Conservation (phyloP, 2,888 invertebrate genomes). For the Chloromyia formosa region DNA sequence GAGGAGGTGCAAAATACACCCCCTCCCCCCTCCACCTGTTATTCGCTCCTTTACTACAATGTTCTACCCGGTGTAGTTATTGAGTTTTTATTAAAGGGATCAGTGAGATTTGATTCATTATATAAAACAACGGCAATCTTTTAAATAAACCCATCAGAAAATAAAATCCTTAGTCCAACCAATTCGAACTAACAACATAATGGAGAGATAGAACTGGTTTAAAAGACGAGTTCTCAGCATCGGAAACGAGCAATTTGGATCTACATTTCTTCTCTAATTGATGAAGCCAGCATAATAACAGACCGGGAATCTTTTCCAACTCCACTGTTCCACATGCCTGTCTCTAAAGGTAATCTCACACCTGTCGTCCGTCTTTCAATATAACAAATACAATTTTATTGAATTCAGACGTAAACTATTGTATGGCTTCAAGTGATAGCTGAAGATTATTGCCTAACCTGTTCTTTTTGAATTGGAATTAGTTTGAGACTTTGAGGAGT, state of each 20-base stretch:
- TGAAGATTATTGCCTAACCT: neutral
- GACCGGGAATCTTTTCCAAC: neutral
- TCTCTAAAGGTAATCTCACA: no score
- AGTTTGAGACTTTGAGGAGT: neutral
- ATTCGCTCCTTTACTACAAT: no score
- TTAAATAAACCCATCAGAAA: no score
- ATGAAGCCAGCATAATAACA: conserved; percentile 32
- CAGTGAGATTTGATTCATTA: no score
- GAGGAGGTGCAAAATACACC: no score
- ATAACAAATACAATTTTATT: neutral
- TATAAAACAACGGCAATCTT: no score
- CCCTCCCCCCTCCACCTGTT: no score
- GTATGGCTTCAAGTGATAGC: neutral
- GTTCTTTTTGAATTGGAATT: neutral
- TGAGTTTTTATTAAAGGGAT: no score
- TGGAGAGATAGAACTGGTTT: no score
- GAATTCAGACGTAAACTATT: neutral
- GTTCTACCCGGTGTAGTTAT: no score
- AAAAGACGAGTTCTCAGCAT: conserved; percentile 19
- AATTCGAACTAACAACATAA: no score
- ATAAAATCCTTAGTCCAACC: no score
- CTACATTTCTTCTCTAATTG: conserved; percentile 28
- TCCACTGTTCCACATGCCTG: neutral
- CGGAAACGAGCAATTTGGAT: conserved; percentile 31
- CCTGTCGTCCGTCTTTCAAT: conserved; percentile 19